Evolutionary conservation across 2,113 vertebrate species (phyloP).

Genomic region (Platysteira castanea): DNA sequence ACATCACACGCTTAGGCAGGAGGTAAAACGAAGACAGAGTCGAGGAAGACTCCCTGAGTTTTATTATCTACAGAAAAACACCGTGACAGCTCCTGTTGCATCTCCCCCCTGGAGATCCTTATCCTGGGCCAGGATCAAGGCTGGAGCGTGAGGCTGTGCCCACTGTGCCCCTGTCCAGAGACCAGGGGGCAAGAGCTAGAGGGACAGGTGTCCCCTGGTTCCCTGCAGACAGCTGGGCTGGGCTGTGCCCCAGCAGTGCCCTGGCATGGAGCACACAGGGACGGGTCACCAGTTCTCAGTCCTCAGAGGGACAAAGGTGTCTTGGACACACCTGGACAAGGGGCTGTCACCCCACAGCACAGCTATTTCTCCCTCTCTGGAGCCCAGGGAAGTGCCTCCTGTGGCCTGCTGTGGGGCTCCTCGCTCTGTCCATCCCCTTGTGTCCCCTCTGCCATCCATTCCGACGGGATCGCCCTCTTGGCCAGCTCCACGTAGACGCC

Average conservation of each 20-base stretch:
- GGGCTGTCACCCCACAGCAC: not conserved
- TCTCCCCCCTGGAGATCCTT: not conserved
- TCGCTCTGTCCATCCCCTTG: not conserved
- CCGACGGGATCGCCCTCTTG: not conserved
- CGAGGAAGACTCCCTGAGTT: not conserved
- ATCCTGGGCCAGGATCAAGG: not conserved
- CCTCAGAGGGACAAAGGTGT: not conserved
- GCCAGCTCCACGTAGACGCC: constrained; percentile 17
- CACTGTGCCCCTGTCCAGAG: not conserved
- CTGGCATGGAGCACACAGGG: accelerated
- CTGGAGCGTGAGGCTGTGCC: not conserved
- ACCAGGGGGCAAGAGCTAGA: not conserved
- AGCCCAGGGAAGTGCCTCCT: not conserved
- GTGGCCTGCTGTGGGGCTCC: not conserved
- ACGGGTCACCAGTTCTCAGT: not conserved
- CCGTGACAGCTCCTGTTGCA: accelerated
- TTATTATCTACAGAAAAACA: constrained; percentile 4
- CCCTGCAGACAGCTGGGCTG: not conserved
- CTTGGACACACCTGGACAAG: not conserved
- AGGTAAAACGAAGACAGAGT: not conserved
- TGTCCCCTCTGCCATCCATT: constrained; percentile 1
- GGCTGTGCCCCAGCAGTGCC: not conserved
- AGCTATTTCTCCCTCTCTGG: not conserved
- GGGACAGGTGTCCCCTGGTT: not conserved
- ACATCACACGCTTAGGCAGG: not conserved